These are phyloP conservation scores for Argyrosomus regius DNA, from an alignment of 2,797 vertebrate species.

Conservation along the genomic window DNA sequence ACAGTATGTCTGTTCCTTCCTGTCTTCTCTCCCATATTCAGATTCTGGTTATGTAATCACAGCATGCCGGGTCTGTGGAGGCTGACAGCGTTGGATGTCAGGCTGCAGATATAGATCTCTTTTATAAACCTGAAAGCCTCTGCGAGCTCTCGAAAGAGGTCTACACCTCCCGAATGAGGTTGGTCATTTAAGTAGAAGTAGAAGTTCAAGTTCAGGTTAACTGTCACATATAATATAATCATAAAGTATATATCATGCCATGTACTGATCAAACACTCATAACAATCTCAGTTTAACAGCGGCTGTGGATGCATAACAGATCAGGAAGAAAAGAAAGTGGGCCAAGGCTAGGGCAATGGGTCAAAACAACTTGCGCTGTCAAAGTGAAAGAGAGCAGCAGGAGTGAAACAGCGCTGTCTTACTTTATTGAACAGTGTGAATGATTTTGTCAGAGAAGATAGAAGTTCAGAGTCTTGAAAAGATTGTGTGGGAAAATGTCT, in stretches of 20 bases:
- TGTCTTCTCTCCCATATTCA: constrained; percentile 69
- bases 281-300: constrained; percentile 11
- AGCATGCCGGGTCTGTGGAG: constrained; percentile 71
- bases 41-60: constrained; percentile 76
- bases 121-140: constrained; percentile 62
- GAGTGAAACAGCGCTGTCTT: not conserved
- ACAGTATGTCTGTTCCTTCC: constrained; percentile 56
- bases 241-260: not conserved
- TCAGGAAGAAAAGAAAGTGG: constrained; percentile 22
- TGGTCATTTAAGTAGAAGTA: constrained; percentile 16
- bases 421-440: constrained; percentile 22
- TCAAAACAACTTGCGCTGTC: not conserved
- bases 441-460: constrained; percentile 7
- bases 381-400: constrained; percentile 21
- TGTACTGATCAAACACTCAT: constrained; percentile 15
- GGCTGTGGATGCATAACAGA: constrained; percentile 7
- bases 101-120: constrained; percentile 65
- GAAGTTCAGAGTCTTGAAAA: constrained; percentile 28
- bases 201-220: no score
- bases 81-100: constrained; percentile 74
- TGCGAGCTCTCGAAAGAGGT: constrained; percentile 33
- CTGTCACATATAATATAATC: no score
- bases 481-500: constrained; percentile 31
- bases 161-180: constrained; percentile 41
- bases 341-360: constrained; percentile 9